A percentile compares a stretch with the other conserved stretches of the same genome.
These are phyloP conservation scores for Dicrurus megarhynchus DNA, from an alignment of 2,113 vertebrate species.

Conservation along the genomic window DNA sequence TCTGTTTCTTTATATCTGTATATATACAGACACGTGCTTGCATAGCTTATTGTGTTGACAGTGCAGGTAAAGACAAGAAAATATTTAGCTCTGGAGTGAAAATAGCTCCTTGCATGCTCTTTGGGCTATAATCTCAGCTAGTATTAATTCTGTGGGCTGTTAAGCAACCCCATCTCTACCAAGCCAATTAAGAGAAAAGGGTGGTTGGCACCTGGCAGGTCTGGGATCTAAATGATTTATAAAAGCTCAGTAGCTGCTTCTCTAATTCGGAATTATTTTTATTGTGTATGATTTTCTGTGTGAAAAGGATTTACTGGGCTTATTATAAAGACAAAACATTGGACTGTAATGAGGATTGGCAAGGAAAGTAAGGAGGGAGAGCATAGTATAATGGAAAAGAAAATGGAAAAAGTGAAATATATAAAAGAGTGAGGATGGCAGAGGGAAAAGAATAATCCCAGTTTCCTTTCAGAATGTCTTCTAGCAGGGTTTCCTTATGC, in stretches of 20 bases:
- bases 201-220: neutral
- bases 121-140: neutral
- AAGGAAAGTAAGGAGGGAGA: neutral
- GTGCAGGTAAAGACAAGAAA: neutral
- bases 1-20: neutral
- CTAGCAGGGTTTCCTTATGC: neutral
- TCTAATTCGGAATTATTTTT: neutral
- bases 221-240: neutral
- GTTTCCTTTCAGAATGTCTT: neutral
- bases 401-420: neutral
- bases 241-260: neutral
- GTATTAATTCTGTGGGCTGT: neutral
- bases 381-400: neutral
- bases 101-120: neutral
- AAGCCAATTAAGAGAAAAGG: neutral
- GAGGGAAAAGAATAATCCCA: neutral
- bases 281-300: neutral
- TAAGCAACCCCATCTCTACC: neutral
- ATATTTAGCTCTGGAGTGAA: neutral
- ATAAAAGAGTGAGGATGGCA: neutral
- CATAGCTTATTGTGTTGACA: neutral
- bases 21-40: accelerated
- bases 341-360: neutral
- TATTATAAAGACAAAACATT: neutral
- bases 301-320: neutral